Percentiles rank a stretch among this genome's conserved stretches.
Conservation (phyloP, 1,140 invertebrate species). For the Camponotus floridanus region DNA sequence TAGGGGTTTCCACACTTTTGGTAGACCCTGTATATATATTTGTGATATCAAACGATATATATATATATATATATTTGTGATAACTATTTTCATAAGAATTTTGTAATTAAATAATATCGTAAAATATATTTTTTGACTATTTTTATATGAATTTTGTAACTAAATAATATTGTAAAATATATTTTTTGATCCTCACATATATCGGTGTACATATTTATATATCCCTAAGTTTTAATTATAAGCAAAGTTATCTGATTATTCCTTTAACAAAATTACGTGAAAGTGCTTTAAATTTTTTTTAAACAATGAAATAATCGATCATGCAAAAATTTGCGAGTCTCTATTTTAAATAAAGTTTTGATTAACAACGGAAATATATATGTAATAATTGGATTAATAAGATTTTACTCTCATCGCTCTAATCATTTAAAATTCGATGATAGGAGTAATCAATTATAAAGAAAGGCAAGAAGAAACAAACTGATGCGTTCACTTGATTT, state of each 20-base stretch:
- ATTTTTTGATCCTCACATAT: constrained; percentile 15
- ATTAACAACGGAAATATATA: neutral
- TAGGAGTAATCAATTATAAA: neutral
- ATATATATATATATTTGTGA: too few relatives aligned
- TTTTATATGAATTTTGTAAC: neutral
- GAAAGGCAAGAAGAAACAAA: neutral
- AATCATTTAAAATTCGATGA: neutral
- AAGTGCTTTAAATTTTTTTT: neutral
- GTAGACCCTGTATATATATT: too few relatives aligned
- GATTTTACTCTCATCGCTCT: constrained; percentile 15
- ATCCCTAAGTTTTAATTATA: too few relatives aligned
- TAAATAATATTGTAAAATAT: constrained; percentile 28
- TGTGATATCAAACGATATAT: too few relatives aligned
- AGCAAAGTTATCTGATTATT: neutral
- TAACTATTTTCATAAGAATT: too few relatives aligned
- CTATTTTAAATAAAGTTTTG: neutral
- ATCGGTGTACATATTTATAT: too few relatives aligned
- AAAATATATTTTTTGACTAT: too few relatives aligned
- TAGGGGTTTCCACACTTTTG: too few relatives aligned
- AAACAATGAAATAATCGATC: neutral
- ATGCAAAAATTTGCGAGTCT: neutral
- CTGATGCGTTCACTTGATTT: neutral
- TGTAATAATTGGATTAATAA: neutral
- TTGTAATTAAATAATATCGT: too few relatives aligned
- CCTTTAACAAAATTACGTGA: neutral